Conservation (phyloP, 2,888 invertebrate genomes). For the Torymus aiolomorphi region DNA sequence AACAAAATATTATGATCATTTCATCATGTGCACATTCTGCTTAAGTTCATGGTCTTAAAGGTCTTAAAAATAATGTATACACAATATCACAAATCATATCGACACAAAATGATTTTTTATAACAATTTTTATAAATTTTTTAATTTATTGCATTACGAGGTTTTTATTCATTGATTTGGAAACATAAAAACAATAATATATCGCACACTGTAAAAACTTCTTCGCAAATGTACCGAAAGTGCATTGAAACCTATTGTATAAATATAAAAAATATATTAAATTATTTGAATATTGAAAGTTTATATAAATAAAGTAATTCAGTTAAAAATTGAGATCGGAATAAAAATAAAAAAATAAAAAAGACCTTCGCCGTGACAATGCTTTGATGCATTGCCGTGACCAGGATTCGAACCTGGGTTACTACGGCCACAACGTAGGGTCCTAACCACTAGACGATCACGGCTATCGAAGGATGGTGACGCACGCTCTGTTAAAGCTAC, state of each 20-base stretch:
- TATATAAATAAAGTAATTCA: neutral
- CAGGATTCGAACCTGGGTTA: conserved; percentile 76
- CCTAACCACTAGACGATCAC: conserved; percentile 74
- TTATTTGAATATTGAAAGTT: neutral
- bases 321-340: neutral
- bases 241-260: neutral
- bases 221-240: neutral
- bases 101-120: no score
- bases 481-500: no score
- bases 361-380: conserved; percentile 69
- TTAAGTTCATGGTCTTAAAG: no score
- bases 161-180: conserved; percentile 1
- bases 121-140: no score
- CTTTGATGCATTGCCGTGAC: conserved; percentile 73
- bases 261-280: neutral
- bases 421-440: conserved; percentile 76
- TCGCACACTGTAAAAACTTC: neutral
- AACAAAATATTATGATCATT: no score
- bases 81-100: no score
- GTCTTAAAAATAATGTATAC: no score
- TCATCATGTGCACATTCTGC: no score
- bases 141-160: no score
- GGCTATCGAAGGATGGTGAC: conserved; percentile 62
- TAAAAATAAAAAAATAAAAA: conserved; percentile 56
- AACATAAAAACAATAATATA: conserved; percentile 17